phyloP scores from a whole-genome alignment of 1,140 invertebrate species.

The Diabrotica virgifera region DNA sequence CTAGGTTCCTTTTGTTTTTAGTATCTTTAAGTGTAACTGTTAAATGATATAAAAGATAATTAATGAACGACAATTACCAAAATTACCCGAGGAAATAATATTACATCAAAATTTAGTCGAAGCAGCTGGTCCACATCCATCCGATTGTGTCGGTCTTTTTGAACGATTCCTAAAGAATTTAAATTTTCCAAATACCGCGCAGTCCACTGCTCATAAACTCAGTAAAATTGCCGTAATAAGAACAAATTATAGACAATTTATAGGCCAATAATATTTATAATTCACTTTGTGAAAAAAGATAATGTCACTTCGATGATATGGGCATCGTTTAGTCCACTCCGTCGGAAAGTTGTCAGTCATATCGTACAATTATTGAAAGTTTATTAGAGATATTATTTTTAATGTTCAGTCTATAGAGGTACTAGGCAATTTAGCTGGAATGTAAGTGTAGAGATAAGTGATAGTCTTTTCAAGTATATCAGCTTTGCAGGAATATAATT shows the following conservation, averaged over 20 bases:
- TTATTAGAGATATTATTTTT: constrained; percentile 25
- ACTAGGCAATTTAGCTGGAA: background rate
- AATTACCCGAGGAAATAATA: no score
- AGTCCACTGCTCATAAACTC: constrained; percentile 35
- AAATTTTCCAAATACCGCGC: constrained; percentile 39
- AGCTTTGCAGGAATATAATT: no score
- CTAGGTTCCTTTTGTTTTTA: no score
- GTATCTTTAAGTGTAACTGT: no score
- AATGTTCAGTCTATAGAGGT: constrained; percentile 12
- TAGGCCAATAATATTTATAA: constrained; percentile 41
- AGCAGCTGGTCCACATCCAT: background rate
- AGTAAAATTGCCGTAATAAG: constrained; percentile 39
- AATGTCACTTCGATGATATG: background rate
- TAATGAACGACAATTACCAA: no score
- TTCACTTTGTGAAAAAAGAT: constrained; percentile 20
- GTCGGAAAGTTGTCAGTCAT: constrained; percentile 24
- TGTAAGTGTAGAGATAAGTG: background rate
- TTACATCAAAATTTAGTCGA: no score
- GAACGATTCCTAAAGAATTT: constrained; percentile 32
- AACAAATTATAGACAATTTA: constrained; percentile 41
- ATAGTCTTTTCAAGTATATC: no score
- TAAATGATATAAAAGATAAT: no score
- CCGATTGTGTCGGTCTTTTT: constrained; percentile 30
- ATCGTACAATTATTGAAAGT: constrained; percentile 25
- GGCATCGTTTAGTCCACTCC: constrained; percentile 12